A percentile compares a stretch with the other conserved stretches of the same genome.
Conservation (phyloP, 2,797 vertebrate genomes). For the Gambusia yucatana region DNA sequence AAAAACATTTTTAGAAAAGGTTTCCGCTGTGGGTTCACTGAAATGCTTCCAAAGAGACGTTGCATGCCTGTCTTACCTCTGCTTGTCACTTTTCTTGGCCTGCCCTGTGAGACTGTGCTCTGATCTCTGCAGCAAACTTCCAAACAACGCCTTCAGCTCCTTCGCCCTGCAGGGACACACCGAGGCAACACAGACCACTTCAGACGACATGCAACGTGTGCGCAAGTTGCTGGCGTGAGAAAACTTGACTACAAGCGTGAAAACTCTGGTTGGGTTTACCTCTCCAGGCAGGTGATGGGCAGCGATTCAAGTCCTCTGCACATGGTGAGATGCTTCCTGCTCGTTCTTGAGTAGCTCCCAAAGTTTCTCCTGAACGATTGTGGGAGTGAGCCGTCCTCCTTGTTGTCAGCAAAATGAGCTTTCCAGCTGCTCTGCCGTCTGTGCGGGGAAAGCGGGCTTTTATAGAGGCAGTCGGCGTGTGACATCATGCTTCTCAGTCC, state of each 20-base stretch:
- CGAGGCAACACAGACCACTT: neutral
- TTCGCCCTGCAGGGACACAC: slow-evolving; percentile 84
- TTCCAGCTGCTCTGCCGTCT: slow-evolving; percentile 47
- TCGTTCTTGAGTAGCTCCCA: slow-evolving; percentile 29
- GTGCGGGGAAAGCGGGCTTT: slow-evolving; percentile 46
- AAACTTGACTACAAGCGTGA: neutral
- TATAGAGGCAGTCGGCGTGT: slow-evolving; percentile 66
- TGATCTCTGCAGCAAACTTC: slow-evolving; percentile 88
- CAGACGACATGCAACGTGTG: neutral
- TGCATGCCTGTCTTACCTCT: slow-evolving; percentile 60
- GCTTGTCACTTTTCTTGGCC: slow-evolving; percentile 71
- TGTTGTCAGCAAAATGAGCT: slow-evolving; percentile 24
- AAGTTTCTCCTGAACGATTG: neutral
- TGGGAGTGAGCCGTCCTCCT: slow-evolving; percentile 5
- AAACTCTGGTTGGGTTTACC: slow-evolving; percentile 76
- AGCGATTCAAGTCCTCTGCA: slow-evolving; percentile 86
- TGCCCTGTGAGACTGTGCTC: slow-evolving; percentile 72
- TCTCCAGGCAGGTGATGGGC: slow-evolving; percentile 88
- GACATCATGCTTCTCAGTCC: slow-evolving; percentile 74
- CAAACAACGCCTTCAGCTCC: slow-evolving; percentile 89
- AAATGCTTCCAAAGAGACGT: neutral
- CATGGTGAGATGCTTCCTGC: slow-evolving; percentile 77
- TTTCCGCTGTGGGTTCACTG: neutral
- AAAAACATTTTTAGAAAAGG: neutral
- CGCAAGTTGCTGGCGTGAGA: neutral